Conservation (phyloP, 2,113 vertebrate genomes). For the Dipodomys ordii region DNA sequence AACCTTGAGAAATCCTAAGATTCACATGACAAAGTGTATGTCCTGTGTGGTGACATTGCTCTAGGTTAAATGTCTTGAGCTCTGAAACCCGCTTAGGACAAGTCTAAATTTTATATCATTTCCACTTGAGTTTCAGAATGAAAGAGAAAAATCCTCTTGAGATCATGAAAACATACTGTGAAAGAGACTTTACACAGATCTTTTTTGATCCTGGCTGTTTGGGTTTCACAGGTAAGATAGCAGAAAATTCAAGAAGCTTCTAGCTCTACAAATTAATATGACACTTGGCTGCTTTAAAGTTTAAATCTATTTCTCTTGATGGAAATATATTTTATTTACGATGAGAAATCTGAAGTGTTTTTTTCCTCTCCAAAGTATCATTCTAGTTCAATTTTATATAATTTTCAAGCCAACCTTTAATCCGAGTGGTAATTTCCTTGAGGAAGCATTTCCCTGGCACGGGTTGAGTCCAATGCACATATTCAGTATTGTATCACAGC, state of each 20-base stretch:
- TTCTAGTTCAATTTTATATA: constrained; percentile 38
- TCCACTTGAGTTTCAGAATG: constrained; percentile 14
- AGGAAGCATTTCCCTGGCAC: constrained; percentile 31
- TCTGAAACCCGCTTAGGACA: not conserved
- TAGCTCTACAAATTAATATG: not conserved
- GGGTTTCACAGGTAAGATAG: not conserved
- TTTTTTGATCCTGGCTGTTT: not conserved
- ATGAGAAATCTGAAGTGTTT: constrained; percentile 30
- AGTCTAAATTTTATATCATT: not conserved
- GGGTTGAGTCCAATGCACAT: not conserved
- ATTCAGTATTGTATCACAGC: constrained; percentile 37
- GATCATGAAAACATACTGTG: not conserved
- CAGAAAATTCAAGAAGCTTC: not conserved
- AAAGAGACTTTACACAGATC: not conserved
- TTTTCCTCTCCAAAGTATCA: not conserved
- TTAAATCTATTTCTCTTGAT: constrained; percentile 32
- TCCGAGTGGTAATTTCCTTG: not conserved
- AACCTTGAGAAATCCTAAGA: not conserved
- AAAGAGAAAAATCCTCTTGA: not conserved
- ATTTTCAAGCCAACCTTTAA: constrained; percentile 18
- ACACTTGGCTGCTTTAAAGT: not conserved
- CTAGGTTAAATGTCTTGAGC: not conserved
- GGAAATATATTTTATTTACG: constrained; percentile 29
- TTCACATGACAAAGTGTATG: not conserved
- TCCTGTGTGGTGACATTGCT: not conserved